Evolutionary conservation across 1,140 invertebrate species (phyloP).

Genomic region (Ostrea edulis): DNA sequence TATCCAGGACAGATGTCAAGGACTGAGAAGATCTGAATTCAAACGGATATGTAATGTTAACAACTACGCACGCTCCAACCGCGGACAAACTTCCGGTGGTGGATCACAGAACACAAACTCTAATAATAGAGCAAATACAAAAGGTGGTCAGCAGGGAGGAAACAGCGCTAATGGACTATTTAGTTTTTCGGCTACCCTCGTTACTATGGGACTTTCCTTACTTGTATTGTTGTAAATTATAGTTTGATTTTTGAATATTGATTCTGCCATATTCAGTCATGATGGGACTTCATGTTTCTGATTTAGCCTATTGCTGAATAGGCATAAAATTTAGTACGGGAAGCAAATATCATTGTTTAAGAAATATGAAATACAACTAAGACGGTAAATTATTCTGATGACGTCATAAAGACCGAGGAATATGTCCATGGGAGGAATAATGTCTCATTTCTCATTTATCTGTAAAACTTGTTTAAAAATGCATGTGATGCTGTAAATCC

Average conservation of each 20-base stretch:
- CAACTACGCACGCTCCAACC: constrained; percentile 48
- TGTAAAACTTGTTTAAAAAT: not conserved
- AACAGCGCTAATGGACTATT: constrained; percentile 8
- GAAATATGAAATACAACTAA: not conserved
- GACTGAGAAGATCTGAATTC: constrained; percentile 52
- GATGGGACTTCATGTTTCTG: not conserved
- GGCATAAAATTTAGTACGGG: not conserved
- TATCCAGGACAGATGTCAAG: constrained; percentile 62
- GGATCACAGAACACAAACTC: not conserved
- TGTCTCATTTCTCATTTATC: not conserved
- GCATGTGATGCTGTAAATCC: constrained; percentile 19
- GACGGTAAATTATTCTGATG: not conserved
- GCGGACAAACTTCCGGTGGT: not conserved
- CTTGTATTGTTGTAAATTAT: not conserved
- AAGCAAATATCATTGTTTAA: not conserved
- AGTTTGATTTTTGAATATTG: not conserved
- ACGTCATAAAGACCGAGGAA: constrained; percentile 33
- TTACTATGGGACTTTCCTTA: not conserved
- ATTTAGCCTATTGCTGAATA: not conserved
- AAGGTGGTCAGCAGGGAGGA: not conserved
- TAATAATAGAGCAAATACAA: not conserved
- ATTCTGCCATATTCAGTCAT: not conserved
- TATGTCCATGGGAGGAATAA: not conserved
- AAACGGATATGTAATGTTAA: constrained; percentile 59
- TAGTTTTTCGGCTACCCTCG: not conserved